These are phyloP conservation scores for Heliconius hortense DNA, from an alignment of 2,888 invertebrate genomes.

Conservation along the genomic window DNA sequence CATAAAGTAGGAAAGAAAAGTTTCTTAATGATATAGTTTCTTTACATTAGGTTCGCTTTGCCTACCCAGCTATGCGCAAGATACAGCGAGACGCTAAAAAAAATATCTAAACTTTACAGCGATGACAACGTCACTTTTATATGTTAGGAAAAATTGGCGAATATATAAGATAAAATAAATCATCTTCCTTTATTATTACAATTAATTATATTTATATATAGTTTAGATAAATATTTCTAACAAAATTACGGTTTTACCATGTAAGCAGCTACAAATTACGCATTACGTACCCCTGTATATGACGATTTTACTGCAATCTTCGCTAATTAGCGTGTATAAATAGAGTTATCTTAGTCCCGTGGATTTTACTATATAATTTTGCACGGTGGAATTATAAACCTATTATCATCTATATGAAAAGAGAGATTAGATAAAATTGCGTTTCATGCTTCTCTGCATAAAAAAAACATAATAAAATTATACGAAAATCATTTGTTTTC, in stretches of 20 bases:
- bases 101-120: too few relatives aligned
- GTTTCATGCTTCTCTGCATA: background rate
- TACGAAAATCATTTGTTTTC: background rate
- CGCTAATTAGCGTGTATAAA: background rate
- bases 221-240: background rate
- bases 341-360: conserved; percentile 13
- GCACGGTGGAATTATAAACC: background rate
- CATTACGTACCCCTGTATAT: conserved; percentile 4
- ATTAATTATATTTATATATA: background rate
- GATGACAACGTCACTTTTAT: too few relatives aligned
- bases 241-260: background rate
- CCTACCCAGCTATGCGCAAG: too few relatives aligned
- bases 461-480: background rate
- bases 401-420: background rate
- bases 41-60: too few relatives aligned
- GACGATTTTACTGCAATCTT: background rate
- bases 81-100: too few relatives aligned
- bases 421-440: background rate
- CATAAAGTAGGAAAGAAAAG: too few relatives aligned
- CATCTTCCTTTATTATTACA: background rate
- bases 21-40: too few relatives aligned
- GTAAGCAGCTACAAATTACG: conserved; percentile 6
- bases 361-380: background rate
- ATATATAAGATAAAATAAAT: too few relatives aligned
- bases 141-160: too few relatives aligned